Conservation (phyloP, 2,113 vertebrate genomes). For the Lepus europaeus region DNA sequence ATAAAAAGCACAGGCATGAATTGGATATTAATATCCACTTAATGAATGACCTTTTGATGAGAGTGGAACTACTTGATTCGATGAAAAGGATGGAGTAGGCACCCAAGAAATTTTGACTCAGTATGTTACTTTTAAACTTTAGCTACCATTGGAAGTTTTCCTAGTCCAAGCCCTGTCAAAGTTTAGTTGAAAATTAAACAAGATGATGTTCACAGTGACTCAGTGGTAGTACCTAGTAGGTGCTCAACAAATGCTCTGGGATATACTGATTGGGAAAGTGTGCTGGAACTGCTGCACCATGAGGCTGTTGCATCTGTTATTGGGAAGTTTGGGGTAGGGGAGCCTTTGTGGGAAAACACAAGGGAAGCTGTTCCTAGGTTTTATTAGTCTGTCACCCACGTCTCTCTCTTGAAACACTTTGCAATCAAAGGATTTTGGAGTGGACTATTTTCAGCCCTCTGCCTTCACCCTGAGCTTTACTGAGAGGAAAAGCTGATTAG, state of each 20-base stretch:
- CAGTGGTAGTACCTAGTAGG: not conserved
- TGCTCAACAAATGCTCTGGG: not conserved
- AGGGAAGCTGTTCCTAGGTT: constrained; percentile 31
- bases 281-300: not conserved
- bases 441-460: constrained; percentile 86
- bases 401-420: constrained; percentile 85
- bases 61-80: not conserved
- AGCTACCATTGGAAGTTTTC: not conserved
- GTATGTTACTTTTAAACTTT: not conserved
- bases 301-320: not conserved
- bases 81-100: not conserved
- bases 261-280: not conserved
- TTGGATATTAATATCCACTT: not conserved
- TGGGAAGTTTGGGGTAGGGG: constrained; percentile 34
- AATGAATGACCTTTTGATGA: not conserved
- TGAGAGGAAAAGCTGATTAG: constrained; percentile 86
- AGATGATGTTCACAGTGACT: not conserved
- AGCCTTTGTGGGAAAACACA: constrained; percentile 72
- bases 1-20: not conserved
- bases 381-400: constrained; percentile 76
- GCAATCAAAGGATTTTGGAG: constrained; percentile 87
- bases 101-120: not conserved
- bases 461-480: constrained; percentile 69
- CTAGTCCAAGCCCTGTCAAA: not conserved
- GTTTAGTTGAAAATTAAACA: not conserved